Conservation (phyloP, 1,140 invertebrate species). For the Diplogasteroides magnus region DNA sequence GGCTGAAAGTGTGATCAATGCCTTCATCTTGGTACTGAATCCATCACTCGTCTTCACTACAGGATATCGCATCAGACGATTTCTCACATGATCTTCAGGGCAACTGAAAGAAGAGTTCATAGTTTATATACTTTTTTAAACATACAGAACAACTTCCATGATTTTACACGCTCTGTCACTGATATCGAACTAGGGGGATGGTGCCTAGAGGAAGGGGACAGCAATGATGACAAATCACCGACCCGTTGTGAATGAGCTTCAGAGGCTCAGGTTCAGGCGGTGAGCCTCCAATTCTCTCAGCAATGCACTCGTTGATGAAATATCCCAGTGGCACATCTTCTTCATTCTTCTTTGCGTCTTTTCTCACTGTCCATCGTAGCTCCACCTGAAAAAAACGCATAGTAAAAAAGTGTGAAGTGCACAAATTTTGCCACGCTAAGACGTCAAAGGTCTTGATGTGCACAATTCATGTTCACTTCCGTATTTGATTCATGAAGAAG, state of each 20-base stretch:
- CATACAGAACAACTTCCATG: too few relatives aligned
- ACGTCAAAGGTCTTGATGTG: too few relatives aligned
- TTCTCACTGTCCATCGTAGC: constrained; percentile 40
- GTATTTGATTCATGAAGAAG: neutral
- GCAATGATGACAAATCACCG: too few relatives aligned
- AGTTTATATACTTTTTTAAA: too few relatives aligned
- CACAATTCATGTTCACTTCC: neutral
- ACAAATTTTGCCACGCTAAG: too few relatives aligned
- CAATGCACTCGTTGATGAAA: constrained; percentile 48
- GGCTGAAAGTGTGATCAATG: too few relatives aligned
- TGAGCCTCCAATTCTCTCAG: constrained; percentile 46
- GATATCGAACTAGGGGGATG: too few relatives aligned
- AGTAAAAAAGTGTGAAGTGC: neutral
- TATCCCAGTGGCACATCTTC: constrained; percentile 33
- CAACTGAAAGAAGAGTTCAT: constrained; percentile 41
- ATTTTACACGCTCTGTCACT: too few relatives aligned
- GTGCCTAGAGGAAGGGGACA: too few relatives aligned
- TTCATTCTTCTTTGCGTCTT: constrained; percentile 13
- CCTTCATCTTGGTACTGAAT: constrained; percentile 50
- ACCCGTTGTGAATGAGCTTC: constrained; percentile 45
- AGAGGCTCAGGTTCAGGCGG: constrained; percentile 49
- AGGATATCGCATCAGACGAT: constrained; percentile 39
- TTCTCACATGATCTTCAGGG: constrained; percentile 39
- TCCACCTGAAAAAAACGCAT: constrained; percentile 23
- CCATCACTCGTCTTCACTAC: constrained; percentile 37